Evolutionary conservation across 2,888 invertebrate genomes (phyloP).

Genomic region (Rotaria sp.): DNA sequence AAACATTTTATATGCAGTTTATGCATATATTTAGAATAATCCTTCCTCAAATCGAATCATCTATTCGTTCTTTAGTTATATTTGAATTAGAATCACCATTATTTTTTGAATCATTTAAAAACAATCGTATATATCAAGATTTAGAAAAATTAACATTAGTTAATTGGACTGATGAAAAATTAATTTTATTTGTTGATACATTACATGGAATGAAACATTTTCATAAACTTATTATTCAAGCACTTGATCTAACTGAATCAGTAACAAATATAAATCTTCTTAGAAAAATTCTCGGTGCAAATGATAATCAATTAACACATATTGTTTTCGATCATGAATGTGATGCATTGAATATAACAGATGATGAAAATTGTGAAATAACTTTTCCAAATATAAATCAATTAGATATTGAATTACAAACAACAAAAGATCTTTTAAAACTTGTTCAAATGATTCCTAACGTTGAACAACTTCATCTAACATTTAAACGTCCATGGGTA

Average conservation of each 20-base stretch:
- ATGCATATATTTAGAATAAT: background rate
- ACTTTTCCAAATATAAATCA: background rate
- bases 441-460: background rate
- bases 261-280: background rate
- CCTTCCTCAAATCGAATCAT: background rate
- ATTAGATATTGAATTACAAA: constrained; percentile 6
- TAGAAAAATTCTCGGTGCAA: background rate
- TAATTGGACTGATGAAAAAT: background rate
- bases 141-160: constrained; percentile 4
- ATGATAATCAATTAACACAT: background rate
- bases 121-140: background rate
- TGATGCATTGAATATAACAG: background rate
- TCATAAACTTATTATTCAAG: background rate
- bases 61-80: background rate
- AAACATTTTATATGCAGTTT: background rate
- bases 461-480: background rate
- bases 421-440: background rate
- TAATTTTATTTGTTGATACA: background rate
- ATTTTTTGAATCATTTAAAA: background rate
- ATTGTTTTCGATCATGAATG: background rate
- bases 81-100: background rate
- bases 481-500: background rate
- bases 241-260: background rate
- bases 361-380: background rate
- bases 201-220: background rate